Evolutionary conservation across 2,888 invertebrate species (phyloP).

Genomic region (Notodonta dromedarius): DNA sequence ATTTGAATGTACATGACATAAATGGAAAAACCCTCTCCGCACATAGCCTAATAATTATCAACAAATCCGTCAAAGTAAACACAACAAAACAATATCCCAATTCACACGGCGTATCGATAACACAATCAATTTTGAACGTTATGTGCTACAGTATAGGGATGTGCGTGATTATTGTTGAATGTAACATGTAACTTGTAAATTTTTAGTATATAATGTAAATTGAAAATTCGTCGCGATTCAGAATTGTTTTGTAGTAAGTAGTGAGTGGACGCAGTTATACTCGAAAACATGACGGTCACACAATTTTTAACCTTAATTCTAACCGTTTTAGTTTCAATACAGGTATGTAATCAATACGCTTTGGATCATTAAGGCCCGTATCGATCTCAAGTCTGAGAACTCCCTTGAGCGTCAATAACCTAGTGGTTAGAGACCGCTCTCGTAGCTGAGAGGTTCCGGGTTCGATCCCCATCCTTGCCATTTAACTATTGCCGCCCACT

Average conservation of each 20-base stretch:
- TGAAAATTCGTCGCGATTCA: not conserved
- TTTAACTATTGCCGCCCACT: no score
- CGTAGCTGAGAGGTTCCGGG: no score
- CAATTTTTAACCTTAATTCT: conserved; percentile 16
- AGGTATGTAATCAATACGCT: conserved; percentile 37
- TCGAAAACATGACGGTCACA: conserved; percentile 8
- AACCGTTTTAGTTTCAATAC: conserved; percentile 19
- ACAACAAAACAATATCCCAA: not conserved
- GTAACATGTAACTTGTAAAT: conserved; percentile 6
- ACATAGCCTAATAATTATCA: conserved; percentile 1
- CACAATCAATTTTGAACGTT: conserved; percentile 15
- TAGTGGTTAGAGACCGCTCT: no score
- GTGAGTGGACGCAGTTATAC: not conserved
- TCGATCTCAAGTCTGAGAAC: not conserved
- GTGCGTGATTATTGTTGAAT: not conserved
- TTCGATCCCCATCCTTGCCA: no score
- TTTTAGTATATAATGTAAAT: conserved; percentile 10
- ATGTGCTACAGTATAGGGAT: conserved; percentile 3
- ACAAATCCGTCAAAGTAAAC: conserved; percentile 9
- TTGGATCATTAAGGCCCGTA: not conserved
- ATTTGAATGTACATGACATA: not conserved
- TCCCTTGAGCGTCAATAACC: no score
- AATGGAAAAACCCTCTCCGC: not conserved
- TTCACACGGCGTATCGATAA: not conserved
- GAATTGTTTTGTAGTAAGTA: not conserved